Conservation (phyloP, 30 jellyfish, hydroid and myxozoan species). For the Cassiopea xamachana region DNA sequence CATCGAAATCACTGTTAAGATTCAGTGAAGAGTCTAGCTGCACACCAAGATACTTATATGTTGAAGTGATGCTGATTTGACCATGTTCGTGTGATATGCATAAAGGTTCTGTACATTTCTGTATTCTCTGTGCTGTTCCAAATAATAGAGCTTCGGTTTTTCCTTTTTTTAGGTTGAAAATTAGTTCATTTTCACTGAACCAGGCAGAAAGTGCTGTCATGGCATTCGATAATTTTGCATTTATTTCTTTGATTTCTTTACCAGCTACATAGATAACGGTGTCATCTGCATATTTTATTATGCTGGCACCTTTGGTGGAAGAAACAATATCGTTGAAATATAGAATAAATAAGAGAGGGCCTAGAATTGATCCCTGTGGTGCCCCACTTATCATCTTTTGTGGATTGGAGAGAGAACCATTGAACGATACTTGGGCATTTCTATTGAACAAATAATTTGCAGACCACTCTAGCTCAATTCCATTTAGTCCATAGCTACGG, state of each 20-base stretch:
- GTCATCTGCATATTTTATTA: constrained; percentile 59
- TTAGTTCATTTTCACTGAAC: constrained; percentile 47
- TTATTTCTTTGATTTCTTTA: constrained; percentile 19
- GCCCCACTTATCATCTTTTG: constrained; percentile 57
- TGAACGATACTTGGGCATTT: constrained; percentile 34
- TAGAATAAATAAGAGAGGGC: constrained; percentile 68
- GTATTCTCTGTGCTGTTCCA: constrained; percentile 68
- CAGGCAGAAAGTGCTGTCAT: constrained; percentile 58
- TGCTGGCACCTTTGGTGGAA: constrained; percentile 72
- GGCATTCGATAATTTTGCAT: constrained; percentile 42
- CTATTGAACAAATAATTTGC: constrained; percentile 71
- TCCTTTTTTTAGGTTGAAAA: constrained; percentile 62
- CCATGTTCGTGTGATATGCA: constrained; percentile 65
- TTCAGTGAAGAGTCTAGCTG: constrained; percentile 67
- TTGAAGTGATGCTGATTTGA: constrained; percentile 58
- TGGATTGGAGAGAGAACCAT: constrained; percentile 63
- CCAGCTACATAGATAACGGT: constrained; percentile 49
- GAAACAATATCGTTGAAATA: constrained; percentile 62
- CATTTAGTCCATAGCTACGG: constrained; percentile 49
- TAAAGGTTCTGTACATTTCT: constrained; percentile 63
- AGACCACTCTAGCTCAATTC: constrained; percentile 75
- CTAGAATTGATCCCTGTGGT: constrained; percentile 60
- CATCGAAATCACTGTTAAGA: constrained; percentile 63
- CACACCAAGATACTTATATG: constrained; percentile 76
- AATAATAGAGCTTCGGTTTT: constrained; percentile 70